A percentile compares a stretch with the other conserved stretches of the same genome.
These are phyloP conservation scores for Gymnoscopelus microlampas DNA, from an alignment of 2,797 vertebrate species.

Conservation along the genomic window DNA sequence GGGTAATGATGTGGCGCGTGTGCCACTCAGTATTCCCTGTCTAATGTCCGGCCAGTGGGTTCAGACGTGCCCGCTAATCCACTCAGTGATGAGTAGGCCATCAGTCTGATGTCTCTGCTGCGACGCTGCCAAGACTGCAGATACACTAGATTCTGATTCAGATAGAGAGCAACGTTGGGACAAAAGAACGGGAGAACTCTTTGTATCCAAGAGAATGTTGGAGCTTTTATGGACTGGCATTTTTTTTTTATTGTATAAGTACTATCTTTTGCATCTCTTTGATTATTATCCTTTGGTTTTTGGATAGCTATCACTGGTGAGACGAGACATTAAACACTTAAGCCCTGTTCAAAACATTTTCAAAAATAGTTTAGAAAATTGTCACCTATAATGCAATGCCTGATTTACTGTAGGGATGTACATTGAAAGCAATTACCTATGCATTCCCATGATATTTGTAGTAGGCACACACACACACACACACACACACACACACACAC, in stretches of 20 bases:
- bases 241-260: conserved; percentile 61
- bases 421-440: not conserved
- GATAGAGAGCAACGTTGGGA: conserved; percentile 45
- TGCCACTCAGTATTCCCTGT: conserved; percentile 73
- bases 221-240: conserved; percentile 58
- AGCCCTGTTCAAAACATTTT: too few relatives aligned
- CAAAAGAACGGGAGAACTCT: conserved; percentile 14
- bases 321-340: too few relatives aligned
- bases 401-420: too few relatives aligned
- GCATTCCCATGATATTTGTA: not conserved
- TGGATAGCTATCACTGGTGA: not conserved
- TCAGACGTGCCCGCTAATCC: conserved; percentile 82
- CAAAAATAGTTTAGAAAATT: too few relatives aligned
- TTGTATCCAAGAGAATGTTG: conserved; percentile 54
- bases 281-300: not conserved
- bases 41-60: conserved; percentile 77
- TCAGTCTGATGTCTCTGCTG: conserved; percentile 65
- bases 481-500: conserved; percentile 7
- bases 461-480: not conserved
- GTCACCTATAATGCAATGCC: too few relatives aligned
- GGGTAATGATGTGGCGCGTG: conserved; percentile 66
- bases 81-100: conserved; percentile 74
- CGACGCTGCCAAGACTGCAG: conserved; percentile 66
- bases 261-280: conserved; percentile 31
- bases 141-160: conserved; percentile 52